phyloP scores from a whole-genome alignment of 2,888 invertebrate genomes.

The Hydriomena furcata region DNA sequence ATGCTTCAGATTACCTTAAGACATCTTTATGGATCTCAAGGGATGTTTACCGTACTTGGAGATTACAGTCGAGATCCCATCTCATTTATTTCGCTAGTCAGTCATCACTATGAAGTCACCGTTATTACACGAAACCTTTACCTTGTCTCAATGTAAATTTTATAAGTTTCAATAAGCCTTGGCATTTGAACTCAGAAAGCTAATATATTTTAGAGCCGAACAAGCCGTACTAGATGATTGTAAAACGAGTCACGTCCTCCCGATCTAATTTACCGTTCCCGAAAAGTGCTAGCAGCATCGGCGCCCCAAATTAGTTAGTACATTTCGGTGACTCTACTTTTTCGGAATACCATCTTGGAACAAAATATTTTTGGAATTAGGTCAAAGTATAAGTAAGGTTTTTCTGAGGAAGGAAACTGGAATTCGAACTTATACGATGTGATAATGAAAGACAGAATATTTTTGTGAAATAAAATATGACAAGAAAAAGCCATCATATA shows the following conservation, averaged over 20 bases:
- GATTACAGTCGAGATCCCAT: too few species aligned
- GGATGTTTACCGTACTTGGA: too few species aligned
- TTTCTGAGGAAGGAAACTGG: not conserved
- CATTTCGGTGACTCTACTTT: constrained; percentile 41
- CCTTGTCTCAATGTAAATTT: constrained; percentile 17
- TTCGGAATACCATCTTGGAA: constrained; percentile 12
- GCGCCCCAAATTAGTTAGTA: constrained; percentile 61
- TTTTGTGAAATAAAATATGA: too few species aligned
- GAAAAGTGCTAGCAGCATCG: constrained; percentile 65
- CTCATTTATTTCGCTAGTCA: too few species aligned
- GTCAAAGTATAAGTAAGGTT: not conserved
- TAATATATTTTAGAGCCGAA: constrained; percentile 28
- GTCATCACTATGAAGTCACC: too few species aligned
- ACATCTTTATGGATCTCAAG: too few species aligned
- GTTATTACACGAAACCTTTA: too few species aligned
- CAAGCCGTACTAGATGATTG: constrained; percentile 42
- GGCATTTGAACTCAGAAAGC: constrained; percentile 15
- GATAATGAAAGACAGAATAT: too few species aligned
- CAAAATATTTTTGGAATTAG: constrained; percentile 3
- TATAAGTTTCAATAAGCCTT: constrained; percentile 28
- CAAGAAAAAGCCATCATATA: too few species aligned
- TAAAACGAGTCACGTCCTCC: constrained; percentile 65
- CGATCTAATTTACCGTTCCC: constrained; percentile 72
- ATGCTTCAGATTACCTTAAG: too few species aligned
- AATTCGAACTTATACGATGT: too few species aligned